Evolutionary conservation across 2,113 vertebrate species (phyloP).

Genomic region (Odobenus rosmarus): DNA sequence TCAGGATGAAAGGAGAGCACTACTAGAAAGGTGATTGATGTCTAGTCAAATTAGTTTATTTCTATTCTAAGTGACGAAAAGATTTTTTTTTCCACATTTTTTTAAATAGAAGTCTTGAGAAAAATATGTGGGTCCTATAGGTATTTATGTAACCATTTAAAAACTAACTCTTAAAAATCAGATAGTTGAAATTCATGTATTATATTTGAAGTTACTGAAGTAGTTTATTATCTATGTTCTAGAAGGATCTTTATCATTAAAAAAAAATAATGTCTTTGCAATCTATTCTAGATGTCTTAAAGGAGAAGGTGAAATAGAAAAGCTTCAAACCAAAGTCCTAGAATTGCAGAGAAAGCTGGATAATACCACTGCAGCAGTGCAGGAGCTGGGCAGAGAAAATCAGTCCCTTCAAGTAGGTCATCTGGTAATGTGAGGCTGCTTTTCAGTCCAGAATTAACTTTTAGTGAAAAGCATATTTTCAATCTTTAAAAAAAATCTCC

Average conservation of each 20-base stretch:
- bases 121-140: neutral
- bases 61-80: neutral
- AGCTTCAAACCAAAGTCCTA: slow-evolving; percentile 94
- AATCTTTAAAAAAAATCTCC: neutral
- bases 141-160: slow-evolving; percentile 29
- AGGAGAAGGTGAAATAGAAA: slow-evolving; percentile 99
- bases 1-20: slow-evolving; percentile 96
- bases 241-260: neutral
- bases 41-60: neutral
- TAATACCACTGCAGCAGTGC: slow-evolving; percentile 97
- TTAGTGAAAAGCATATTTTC: neutral
- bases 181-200: slow-evolving; percentile 24
- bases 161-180: neutral
- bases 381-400: slow-evolving; percentile 98
- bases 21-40: slow-evolving; percentile 91
- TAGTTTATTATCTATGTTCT: slow-evolving; percentile 4
- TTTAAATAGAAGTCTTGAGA: neutral
- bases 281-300: slow-evolving; percentile 92
- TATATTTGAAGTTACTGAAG: slow-evolving; percentile 37
- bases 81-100: neutral
- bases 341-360: slow-evolving; percentile 97
- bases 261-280: slow-evolving; percentile 26
- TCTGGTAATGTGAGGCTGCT: neutral
- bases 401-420: slow-evolving; percentile 95
- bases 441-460: neutral